Evolutionary conservation across 2,113 vertebrate species (phyloP), one percentile per base, ranked within the genome.

Genomic region (Drymodes brunneopygia): DNA sequence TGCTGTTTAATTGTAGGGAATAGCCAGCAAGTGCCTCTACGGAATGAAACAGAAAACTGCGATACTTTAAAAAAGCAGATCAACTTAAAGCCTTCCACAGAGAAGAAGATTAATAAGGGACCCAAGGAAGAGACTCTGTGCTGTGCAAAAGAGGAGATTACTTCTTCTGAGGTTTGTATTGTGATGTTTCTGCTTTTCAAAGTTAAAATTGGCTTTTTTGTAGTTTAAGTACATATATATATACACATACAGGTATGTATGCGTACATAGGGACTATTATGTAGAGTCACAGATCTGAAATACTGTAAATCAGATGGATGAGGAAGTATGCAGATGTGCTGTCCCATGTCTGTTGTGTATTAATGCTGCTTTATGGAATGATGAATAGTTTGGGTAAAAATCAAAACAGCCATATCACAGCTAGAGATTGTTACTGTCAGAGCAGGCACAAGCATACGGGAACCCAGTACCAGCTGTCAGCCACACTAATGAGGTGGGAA

Each of bases 11-110:
- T 97, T 97, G 33, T 91, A 98, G 98, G 98, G 42, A 98, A 85
- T 95, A 96, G 82, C 69, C 98, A 97, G 90, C 97, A 98, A 96
- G 96, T 98, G 97, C 96, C 97, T 97, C 90, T 97, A 92, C 97
- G 97, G 97, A 97, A 86, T 88, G 97, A 98, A 97, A 94, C 48
- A 80, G 97, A 98, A 91, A 97, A 64, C 87, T 97, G 93, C 89
- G 98, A 98, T 90, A 92, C 91, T 83, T 95, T 97, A 73, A 98
- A 96, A 96, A 98, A 97, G 73, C 95, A 97, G 70, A 75, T 89
- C 73, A 96, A 97, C 36, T 25, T 94, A 78, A 98, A 97, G 66
- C 79, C 97, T 92, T 96, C 97, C 53, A 94, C 74, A 17, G 97
- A 98, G 82, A 98, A 98, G 97, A 97, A 95, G 88, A 89, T 90